phyloP scores from a whole-genome alignment of 2,888 invertebrate species.

The Ctenicera cuprea region DNA sequence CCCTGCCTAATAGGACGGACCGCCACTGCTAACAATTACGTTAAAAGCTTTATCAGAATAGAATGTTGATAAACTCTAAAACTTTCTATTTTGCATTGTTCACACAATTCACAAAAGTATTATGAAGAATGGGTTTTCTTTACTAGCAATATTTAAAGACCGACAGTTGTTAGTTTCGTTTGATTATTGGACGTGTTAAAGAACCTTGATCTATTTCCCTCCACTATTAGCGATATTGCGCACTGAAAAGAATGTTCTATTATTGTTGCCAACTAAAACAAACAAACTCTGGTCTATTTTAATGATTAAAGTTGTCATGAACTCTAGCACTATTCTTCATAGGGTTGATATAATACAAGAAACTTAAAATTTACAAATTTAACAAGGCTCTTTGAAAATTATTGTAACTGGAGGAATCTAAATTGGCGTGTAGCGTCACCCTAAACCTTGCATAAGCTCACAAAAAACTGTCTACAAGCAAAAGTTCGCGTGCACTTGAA shows the following conservation, averaged over 20 bases:
- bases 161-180: too few relatives aligned
- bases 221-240: background rate
- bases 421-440: background rate
- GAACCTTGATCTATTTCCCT: background rate
- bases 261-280: constrained; percentile 7
- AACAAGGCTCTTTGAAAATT: background rate
- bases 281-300: constrained; percentile 10
- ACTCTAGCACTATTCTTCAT: background rate
- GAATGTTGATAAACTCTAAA: too few relatives aligned
- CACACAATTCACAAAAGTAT: too few relatives aligned
- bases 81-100: too few relatives aligned
- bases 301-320: background rate
- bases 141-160: too few relatives aligned
- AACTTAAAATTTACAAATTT: background rate
- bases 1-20: too few relatives aligned
- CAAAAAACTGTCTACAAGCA: background rate
- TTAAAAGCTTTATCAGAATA: too few relatives aligned
- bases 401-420: background rate
- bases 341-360: background rate
- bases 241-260: constrained; percentile 4
- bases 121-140: too few relatives aligned
- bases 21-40: too few relatives aligned
- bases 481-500: constrained; percentile 17
- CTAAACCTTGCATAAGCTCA: background rate
- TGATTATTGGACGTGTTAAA: background rate